These are phyloP conservation scores for Rhizomys pruinosus DNA, from an alignment of 2,113 vertebrate genomes.

Conservation along the genomic window DNA sequence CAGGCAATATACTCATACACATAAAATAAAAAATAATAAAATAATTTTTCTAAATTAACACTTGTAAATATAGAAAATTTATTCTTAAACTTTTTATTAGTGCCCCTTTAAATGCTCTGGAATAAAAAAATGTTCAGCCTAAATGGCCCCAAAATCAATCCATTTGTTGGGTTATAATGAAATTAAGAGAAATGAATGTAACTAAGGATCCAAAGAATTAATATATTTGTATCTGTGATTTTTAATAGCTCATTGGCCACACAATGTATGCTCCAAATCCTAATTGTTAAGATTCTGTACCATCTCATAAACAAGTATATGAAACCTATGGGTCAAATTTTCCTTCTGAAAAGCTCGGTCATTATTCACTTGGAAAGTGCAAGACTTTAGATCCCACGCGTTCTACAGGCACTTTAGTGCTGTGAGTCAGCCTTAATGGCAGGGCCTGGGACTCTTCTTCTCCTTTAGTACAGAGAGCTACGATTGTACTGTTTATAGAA, in stretches of 20 bases:
- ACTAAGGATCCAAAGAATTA: neutral
- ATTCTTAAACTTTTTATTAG: neutral
- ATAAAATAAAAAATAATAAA: too few species aligned
- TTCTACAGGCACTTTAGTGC: conserved; percentile 59
- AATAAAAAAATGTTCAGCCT: conserved; percentile 19
- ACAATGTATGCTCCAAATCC: neutral
- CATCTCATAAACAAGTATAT: conserved; percentile 50
- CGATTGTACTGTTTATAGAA: conserved; percentile 62
- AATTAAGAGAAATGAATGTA: neutral
- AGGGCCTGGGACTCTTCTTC: conserved; percentile 4
- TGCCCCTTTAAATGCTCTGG: neutral
- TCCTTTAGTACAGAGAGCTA: conserved; percentile 58
- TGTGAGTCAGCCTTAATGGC: conserved; percentile 53
- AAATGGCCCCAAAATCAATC: neutral
- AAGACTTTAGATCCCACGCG: conserved; percentile 41
- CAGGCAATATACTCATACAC: too few species aligned
- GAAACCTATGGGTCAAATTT: conserved; percentile 63
- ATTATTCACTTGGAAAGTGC: conserved; percentile 44
- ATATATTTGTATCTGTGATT: conserved; percentile 32
- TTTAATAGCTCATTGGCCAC: conserved; percentile 23
- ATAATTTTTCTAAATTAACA: neutral
- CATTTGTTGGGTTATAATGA: conserved; percentile 29
- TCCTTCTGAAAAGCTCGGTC: conserved; percentile 41
- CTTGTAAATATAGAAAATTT: neutral
- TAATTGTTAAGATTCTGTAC: conserved; percentile 48